Base-by-base conservation (phyloP, 2,888 invertebrate species). In the Ormyrus labotus region DNA sequence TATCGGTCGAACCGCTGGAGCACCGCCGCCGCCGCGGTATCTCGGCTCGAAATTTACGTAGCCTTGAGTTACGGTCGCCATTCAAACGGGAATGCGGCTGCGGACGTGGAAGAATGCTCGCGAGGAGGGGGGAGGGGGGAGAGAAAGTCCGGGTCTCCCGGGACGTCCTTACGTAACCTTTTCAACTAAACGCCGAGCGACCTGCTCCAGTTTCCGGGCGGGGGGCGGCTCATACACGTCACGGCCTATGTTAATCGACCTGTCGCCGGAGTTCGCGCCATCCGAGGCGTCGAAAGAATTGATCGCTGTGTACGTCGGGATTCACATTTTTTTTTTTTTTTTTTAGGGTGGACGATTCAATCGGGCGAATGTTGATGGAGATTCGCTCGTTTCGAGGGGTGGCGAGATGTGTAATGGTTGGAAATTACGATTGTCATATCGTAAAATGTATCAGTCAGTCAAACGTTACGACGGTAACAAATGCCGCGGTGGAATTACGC, bases 51-150 rank as follows among this genome's bases (percentile, higher is more conserved):
- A 81, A 84, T 82, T 82, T 80, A 83, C 78, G 76, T 81, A 82
- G 80, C 83, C 83, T 82, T 81, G 82, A 78, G 78, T 82, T 82
- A 82, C 69, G 71, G 47, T 82, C 69, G 78, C 80, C 78, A 82
- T 83, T 83, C 72, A 82, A 82, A 80, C 79, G 72, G 55, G 69
- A 83, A 81, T 80, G 79, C 77, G 47, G 65, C 57, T 64, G 64
- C 55, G 64, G 64, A 64, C 55, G 55, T 47, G 47, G 47, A 72
- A 72, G 64, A 72, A 72, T 64, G 63, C 55, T 9, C 5, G 57
- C 5, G 58, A 19, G 19, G 19, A 19, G 19, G 19, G 19, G 19
- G 19, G 19, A 1, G 19, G 19, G 19, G 1, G 19, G 19, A 19
- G 19, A 19, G 19, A 19, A 19, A 19, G 55, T 10, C 13, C 45